phyloP scores from a whole-genome alignment of 2,888 invertebrate species.

The Cephus pulcher region DNA sequence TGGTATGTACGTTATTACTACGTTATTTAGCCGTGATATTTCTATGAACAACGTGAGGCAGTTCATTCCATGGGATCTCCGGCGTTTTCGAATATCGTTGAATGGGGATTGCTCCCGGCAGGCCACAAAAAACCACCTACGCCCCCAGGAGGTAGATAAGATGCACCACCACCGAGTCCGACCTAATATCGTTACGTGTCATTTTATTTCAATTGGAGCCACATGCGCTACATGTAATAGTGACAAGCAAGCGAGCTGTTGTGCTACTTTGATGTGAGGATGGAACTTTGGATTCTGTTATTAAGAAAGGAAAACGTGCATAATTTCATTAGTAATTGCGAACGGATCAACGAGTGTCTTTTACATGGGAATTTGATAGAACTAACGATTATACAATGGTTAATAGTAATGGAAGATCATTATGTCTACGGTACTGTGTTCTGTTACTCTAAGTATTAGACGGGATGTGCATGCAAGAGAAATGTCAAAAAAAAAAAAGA shows the following conservation, averaged over 20 bases:
- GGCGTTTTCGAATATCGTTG: conserved; percentile 61
- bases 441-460: not conserved
- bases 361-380: too few relatives aligned
- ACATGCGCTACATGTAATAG: not conserved
- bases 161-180: conserved; percentile 60
- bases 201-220: not conserved
- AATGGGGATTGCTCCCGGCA: conserved; percentile 58
- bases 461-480: conserved; percentile 14
- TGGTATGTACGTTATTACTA: conserved; percentile 8
- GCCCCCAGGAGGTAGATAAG: conserved; percentile 61
- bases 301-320: too few relatives aligned
- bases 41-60: conserved; percentile 5
- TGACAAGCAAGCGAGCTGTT: not conserved
- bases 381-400: not conserved
- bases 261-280: not conserved
- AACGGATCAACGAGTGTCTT: too few relatives aligned
- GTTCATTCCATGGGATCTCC: conserved; percentile 62
- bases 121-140: conserved; percentile 62
- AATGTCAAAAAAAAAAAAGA: conserved; percentile 19
- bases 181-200: conserved; percentile 44
- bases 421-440: not conserved
- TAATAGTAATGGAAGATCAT: not conserved
- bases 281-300: not conserved
- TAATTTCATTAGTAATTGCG: too few relatives aligned
- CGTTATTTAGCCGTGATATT: not conserved